Base-by-base conservation (phyloP, 2,797 vertebrate species). In the Denticeps clupeoides region DNA sequence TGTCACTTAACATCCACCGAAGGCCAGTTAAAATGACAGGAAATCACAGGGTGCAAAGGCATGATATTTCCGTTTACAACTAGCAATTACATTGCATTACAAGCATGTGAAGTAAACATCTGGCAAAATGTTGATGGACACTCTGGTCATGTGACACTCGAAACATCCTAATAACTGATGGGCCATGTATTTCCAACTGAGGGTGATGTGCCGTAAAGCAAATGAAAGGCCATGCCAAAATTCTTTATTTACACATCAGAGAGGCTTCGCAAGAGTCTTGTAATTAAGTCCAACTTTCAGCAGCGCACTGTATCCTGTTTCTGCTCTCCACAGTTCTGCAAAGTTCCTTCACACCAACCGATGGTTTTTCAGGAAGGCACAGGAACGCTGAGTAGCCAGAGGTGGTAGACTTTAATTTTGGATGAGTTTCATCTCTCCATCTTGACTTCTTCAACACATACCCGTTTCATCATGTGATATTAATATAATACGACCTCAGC, bases 171-270 rank as follows among this genome's bases (percentile, higher is more conserved):
- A n/a, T n/a, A n/a, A n/a, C n/a, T n/a, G n/a, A n/a, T n/a, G n/a
- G n/a, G 10, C 7, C 18, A 46, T 33, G 12, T 23, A 40, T 3
- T 12, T 8, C 28, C 22, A n/a, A n/a, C n/a, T n/a, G 27, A 16
- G 23, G 44, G 11, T 42, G 21, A 37, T 4, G 42, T 27, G 27
- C 26, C 45, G 19, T 32, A 25, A 48, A 28, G 53, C 3, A 48
- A 55, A 60, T 32, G 7, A 55, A 53, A 55, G 56, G n/a, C 26
- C 29, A 5, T 27, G 47, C 31, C 22, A 4, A 28, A 16, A 29
- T 33, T 42, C 56, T 56, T 21, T 21, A 50, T 53, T 53, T 41
- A 25, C 37, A 45, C 33, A 32, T 59, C 31, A 47, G 25, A 38
- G 41, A 24, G 41, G 45, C 42, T 45, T 55, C 37, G 42, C 7